Conservation (phyloP, 2,888 invertebrate genomes). For the Mythimna pallens region DNA sequence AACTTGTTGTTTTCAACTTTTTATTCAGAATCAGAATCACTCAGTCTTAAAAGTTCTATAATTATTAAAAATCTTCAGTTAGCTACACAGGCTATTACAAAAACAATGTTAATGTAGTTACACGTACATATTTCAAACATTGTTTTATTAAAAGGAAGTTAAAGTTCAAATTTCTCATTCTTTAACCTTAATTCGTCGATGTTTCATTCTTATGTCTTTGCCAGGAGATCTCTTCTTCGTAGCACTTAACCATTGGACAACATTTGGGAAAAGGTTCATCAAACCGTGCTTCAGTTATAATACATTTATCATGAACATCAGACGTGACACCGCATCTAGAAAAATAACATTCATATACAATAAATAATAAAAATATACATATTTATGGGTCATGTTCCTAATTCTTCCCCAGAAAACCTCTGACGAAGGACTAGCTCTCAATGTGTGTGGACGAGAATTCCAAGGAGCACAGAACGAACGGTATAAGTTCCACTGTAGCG, state of each 20-base stretch:
- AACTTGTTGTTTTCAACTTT: neutral
- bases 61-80: neutral
- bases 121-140: neutral
- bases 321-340: conserved; percentile 33
- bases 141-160: neutral
- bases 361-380: too few relatives aligned
- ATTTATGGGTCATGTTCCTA: too few relatives aligned
- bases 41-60: neutral
- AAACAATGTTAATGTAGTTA: neutral
- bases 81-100: neutral
- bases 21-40: too few relatives aligned
- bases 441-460: too few relatives aligned
- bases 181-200: neutral
- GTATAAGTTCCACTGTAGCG: too few relatives aligned
- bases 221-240: conserved; percentile 8
- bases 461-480: too few relatives aligned
- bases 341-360: neutral
- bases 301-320: neutral
- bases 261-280: conserved; percentile 33
- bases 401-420: too few relatives aligned
- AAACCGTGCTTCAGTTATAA: conserved; percentile 1
- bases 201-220: neutral
- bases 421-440: too few relatives aligned
- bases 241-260: conserved; percentile 34
- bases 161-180: neutral